Evolutionary conservation across 2,888 invertebrate genomes (phyloP), one percentile per base, ranked within the genome.

Genomic region (Drosophila putrida): DNA sequence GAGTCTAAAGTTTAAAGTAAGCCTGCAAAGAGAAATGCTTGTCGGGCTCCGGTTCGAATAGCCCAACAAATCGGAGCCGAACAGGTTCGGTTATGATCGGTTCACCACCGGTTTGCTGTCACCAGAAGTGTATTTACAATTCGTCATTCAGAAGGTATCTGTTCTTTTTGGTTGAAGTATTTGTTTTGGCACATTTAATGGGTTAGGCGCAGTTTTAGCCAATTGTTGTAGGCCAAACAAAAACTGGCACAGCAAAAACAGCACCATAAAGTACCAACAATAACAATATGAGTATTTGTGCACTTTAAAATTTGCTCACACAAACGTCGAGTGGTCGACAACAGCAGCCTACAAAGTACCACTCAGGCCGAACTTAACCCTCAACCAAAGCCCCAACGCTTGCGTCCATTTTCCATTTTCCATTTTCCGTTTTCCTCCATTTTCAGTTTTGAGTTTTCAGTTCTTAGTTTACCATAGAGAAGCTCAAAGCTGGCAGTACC

Each of bases 211-310:
- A 59, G 66, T 44, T 59, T 57, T 61, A 64, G 73, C 66, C 67
- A 71, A 88, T 80, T 82, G 87, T 82, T 86, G 81, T 83, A 65
- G 81, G 84, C 62, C 81, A 88, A 80, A 76, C 67, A 76, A 72
- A 83, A 81, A 82, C 67, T 67, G 84, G 88, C 70, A 73, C 59
- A 86, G 43, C 65, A 74, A 39, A 43, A 70, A 60, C 44, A 63
- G 31, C 55, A 75, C 41, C 31, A 50, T 20, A 35, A 41, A 51
- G 41, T 49, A 62, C 39, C 39, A 82, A 66, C 74, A 73, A 68
- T 65, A 67, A 67, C 66, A 82, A 63, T 66, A 64, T 68, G 66
- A 71, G 90, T 74, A 88, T 84, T 89, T 90, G 74, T 73, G 80
- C 80, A 80, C 73, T 85, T 80, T 82, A 80, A 88, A 83, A 77